Conservation (phyloP, 2,797 vertebrate genomes). For the Carcharodon carcharias region DNA sequence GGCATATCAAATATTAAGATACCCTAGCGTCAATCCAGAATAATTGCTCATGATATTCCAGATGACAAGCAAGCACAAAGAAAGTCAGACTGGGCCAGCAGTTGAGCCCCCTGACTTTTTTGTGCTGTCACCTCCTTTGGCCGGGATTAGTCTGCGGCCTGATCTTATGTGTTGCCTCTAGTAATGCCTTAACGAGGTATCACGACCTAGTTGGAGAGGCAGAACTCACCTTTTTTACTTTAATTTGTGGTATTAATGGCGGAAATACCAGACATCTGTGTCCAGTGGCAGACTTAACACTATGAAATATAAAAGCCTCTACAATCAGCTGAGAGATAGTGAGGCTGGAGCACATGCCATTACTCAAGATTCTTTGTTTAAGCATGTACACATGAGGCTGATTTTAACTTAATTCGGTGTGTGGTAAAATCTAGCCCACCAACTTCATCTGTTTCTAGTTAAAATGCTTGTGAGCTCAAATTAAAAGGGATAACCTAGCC, state of each 20-base stretch:
- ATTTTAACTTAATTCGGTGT: not conserved
- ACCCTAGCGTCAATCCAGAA: not conserved
- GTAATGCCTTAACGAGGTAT: not conserved
- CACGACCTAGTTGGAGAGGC: not conserved
- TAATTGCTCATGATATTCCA: not conserved
- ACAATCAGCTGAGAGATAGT: not conserved
- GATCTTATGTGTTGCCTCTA: not conserved
- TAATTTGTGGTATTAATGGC: not conserved
- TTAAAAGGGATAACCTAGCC: not conserved
- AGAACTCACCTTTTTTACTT: not conserved
- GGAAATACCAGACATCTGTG: not conserved
- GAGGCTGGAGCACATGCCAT: not conserved
- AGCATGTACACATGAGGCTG: not conserved
- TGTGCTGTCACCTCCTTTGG: not conserved
- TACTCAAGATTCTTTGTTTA: not conserved
- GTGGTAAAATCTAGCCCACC: not conserved
- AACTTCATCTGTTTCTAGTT: constrained; percentile 26
- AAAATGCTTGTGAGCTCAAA: constrained; percentile 6
- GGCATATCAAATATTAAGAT: not conserved
- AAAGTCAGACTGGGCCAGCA: not conserved
- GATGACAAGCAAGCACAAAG: not conserved
- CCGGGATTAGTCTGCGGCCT: not conserved
- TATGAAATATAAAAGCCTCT: not conserved
- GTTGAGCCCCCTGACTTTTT: not conserved
- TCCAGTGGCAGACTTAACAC: not conserved